Evolutionary conservation across 2,797 vertebrate species (phyloP), one percentile per base, ranked within the genome.

Genomic region (Molossus alvarezi): DNA sequence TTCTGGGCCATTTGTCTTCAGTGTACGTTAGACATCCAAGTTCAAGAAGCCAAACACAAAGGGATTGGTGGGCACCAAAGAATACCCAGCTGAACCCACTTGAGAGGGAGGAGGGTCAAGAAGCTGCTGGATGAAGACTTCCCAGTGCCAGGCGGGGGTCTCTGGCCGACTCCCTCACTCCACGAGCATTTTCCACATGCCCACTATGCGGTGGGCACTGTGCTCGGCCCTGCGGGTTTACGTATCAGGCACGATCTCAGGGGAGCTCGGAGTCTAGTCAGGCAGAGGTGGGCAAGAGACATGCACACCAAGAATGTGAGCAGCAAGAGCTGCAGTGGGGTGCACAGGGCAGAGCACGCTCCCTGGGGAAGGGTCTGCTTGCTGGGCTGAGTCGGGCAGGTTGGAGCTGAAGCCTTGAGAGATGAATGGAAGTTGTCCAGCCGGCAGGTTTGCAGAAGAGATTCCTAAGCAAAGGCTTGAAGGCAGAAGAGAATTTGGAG

Each of bases 1-100:
- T 69, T 14, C 13, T 15, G 53, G 64, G 29, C 45, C 45, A 82
- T 94, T 92, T 77, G 17, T 95, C 85, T 93, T 88, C 5, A 62
- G 64, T 17, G 17, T 86, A 57, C 86, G 64, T 91, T 72, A 23
- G 9, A 37, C 7, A 53, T 27, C 51, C 51, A 53, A 88, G 29
- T 86, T 94, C 90, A 94, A 92, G 25, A 94, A 27, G 33, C 57
- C 79, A 77, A 53, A 79, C 37, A 71, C 57, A 29, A 77, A 67
- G 51, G 72, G 33, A 93, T 18, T 18, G 17, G 48, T 71, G 12
- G 45, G 9, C 25, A 94, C 20, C 57, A 29, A 76, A 71, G 79
- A 41, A 55, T 48, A 48, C 11, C 48, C 45, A 73, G 6, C 45
- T 57, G 41, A 60, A 79, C 5, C 62, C 23, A n/a, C 20, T 48